Percentiles rank a stretch among this genome's conserved stretches.
Conservation (phyloP, 1,140 invertebrate species). For the Paracyclopina nana region DNA sequence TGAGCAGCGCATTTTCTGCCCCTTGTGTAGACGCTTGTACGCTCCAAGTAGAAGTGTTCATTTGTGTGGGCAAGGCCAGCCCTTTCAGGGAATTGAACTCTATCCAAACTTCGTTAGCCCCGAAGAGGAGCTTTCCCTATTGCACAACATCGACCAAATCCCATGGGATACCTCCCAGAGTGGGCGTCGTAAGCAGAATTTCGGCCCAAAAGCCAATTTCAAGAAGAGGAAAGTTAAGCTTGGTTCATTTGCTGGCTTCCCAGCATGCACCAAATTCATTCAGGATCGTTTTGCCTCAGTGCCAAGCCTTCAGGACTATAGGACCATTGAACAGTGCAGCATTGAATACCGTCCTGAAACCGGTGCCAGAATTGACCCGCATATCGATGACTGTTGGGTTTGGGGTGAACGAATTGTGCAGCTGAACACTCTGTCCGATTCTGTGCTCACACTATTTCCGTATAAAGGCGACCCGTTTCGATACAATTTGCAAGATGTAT, state of each 20-base stretch:
- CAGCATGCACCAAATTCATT: conserved; percentile 53
- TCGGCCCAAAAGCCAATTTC: conserved; percentile 95
- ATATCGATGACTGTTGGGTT: conserved; percentile 96
- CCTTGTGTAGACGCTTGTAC: neutral
- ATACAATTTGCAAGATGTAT: conserved; percentile 44
- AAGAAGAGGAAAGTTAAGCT: conserved; percentile 67
- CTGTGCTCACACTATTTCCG: conserved; percentile 57
- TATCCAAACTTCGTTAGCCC: conserved; percentile 45
- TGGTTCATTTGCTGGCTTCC: conserved; percentile 69
- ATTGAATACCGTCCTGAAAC: conserved; percentile 70
- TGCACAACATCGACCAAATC: conserved; percentile 49
- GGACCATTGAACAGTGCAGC: conserved; percentile 87
- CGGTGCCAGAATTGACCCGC: conserved; percentile 86
- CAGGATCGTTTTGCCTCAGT: conserved; percentile 52
- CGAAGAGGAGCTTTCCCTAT: conserved; percentile 45
- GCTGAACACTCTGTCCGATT: conserved; percentile 61
- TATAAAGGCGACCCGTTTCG: conserved; percentile 34
- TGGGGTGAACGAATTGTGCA: conserved; percentile 96
- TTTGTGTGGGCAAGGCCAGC: neutral
- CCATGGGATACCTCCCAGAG: conserved; percentile 85
- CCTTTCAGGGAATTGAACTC: conserved; percentile 25
- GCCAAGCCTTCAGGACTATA: conserved; percentile 45
- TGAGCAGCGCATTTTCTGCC: neutral
- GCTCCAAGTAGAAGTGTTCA: too few species aligned
- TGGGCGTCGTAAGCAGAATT: conserved; percentile 90